Evolutionary conservation across 30 jellyfish, hydroid and myxozoan genomes (phyloP).

Genomic region (Aurelia sp.): DNA sequence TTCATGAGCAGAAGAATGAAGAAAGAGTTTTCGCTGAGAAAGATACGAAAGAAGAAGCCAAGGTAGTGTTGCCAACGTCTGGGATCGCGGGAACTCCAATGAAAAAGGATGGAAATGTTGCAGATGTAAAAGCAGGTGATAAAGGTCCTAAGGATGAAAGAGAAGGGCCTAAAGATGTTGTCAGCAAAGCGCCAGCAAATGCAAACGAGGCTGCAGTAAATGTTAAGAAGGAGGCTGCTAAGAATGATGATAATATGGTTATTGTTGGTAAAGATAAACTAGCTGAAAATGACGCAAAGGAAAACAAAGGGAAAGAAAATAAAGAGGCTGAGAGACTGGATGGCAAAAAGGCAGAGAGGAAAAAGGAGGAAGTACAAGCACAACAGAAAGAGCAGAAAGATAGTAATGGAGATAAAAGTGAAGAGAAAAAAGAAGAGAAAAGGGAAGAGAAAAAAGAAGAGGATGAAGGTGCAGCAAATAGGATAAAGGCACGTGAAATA

Average conservation of each 20-base stretch:
- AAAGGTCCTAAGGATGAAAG: not conserved
- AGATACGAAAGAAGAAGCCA: not conserved
- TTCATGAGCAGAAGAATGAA: not conserved
- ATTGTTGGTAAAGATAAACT: not conserved
- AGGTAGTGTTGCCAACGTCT: not conserved
- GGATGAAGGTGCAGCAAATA: slow-evolving; percentile 2
- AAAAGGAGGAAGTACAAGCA: not conserved
- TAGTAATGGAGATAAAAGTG: not conserved
- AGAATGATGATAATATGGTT: not conserved
- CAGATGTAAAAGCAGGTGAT: not conserved
- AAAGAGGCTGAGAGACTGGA: not conserved
- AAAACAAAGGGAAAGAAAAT: not conserved
- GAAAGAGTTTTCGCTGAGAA: not conserved
- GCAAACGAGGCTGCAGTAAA: not conserved
- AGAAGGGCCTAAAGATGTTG: not conserved
- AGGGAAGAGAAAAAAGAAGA: not conserved
- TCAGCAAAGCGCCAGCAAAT: not conserved
- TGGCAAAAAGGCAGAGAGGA: not conserved
- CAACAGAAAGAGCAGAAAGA: not conserved
- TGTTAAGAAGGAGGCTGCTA: slow-evolving; percentile 7
- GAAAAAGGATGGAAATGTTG: not conserved
- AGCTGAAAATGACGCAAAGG: not conserved
- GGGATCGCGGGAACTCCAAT: not conserved
- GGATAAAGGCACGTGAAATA: slow-evolving; percentile 48
- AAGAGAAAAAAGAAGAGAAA: not conserved